These are phyloP conservation scores for Dysidea cf. avara DNA, from an alignment of 37 sponge, comb jelly and placozoan species.

Conservation along the genomic window DNA sequence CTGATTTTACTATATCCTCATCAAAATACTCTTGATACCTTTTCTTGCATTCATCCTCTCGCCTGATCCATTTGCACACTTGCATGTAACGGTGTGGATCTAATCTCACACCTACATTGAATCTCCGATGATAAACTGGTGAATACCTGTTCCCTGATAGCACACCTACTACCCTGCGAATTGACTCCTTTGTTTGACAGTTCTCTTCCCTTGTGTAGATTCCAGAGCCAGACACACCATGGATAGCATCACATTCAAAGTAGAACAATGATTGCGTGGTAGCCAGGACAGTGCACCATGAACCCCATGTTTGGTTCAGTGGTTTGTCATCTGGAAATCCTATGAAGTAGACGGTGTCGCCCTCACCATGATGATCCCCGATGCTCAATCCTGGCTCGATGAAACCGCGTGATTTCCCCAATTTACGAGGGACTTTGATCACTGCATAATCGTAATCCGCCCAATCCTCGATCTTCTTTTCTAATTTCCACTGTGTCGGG, in stretches of 20 bases:
- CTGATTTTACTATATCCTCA: background rate
- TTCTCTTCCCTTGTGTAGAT: constrained; percentile 63
- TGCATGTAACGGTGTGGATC: constrained; percentile 44
- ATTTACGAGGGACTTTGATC: constrained; percentile 26
- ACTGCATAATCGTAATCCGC: constrained; percentile 76
- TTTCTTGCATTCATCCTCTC: constrained; percentile 39
- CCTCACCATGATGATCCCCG: constrained; percentile 45
- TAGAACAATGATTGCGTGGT: constrained; percentile 62
- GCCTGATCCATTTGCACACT: constrained; percentile 67
- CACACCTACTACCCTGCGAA: constrained; percentile 62
- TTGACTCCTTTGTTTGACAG: constrained; percentile 25
- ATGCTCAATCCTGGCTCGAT: constrained; percentile 71
- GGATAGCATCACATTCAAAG: constrained; percentile 76
- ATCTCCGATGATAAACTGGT: constrained; percentile 39
- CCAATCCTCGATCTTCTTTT: constrained; percentile 40
- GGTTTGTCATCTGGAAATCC: constrained; percentile 88
- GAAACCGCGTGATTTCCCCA: constrained; percentile 25
- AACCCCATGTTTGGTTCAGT: constrained; percentile 52
- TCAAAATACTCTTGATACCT: constrained; percentile 67
- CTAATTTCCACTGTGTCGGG: constrained; percentile 65
- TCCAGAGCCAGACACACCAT: constrained; percentile 83
- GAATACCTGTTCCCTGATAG: constrained; percentile 69
- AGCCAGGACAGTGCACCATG: constrained; percentile 40
- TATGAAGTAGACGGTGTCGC: constrained; percentile 51
- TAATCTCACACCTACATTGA: constrained; percentile 72